Conservation (phyloP, 2,113 vertebrate genomes). For the Melanerpes formicivorus region DNA sequence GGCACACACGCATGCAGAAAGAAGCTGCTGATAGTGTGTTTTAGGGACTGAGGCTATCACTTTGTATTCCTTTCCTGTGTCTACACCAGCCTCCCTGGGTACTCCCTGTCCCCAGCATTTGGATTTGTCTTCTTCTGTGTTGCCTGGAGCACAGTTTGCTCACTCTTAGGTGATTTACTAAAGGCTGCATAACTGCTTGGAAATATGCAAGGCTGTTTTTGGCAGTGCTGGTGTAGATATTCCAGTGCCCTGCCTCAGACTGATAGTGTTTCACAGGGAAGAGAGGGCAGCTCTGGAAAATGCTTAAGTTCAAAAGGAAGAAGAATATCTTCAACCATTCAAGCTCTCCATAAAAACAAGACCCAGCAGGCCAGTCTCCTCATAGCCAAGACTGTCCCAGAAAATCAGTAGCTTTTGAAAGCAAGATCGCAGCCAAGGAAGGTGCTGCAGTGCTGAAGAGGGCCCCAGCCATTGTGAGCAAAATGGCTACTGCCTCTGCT, state of each 20-base stretch:
- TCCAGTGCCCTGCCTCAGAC: conserved; percentile 52
- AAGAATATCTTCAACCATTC: conserved; percentile 76
- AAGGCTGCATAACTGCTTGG: conserved; percentile 45
- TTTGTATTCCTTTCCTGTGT: not conserved
- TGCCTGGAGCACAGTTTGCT: conserved; percentile 38
- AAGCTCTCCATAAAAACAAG: conserved; percentile 72
- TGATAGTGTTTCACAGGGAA: conserved; percentile 50
- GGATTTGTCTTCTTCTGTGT: conserved; percentile 25
- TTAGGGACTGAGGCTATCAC: not conserved
- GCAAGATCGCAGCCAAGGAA: conserved; percentile 54
- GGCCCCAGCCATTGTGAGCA: not conserved
- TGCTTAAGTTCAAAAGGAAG: conserved; percentile 59
- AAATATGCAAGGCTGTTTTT: conserved; percentile 63
- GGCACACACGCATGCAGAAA: not conserved
- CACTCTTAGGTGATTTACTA: conserved; percentile 50
- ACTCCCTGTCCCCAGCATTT: not conserved
- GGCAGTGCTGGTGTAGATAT: conserved; percentile 46
- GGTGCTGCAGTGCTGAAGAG: not conserved
- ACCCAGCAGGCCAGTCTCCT: conserved; percentile 65
- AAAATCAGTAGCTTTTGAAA: conserved; percentile 74
- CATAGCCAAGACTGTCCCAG: conserved; percentile 64
- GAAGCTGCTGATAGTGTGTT: not conserved
- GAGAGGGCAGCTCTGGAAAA: conserved; percentile 55
- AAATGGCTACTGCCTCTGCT: conserved; percentile 5
- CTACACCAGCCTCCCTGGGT: not conserved